Percentiles rank a stretch among this genome's conserved stretches.
Evolutionary conservation across 2,888 invertebrate species (phyloP).

Genomic region (Agrotis segetum): DNA sequence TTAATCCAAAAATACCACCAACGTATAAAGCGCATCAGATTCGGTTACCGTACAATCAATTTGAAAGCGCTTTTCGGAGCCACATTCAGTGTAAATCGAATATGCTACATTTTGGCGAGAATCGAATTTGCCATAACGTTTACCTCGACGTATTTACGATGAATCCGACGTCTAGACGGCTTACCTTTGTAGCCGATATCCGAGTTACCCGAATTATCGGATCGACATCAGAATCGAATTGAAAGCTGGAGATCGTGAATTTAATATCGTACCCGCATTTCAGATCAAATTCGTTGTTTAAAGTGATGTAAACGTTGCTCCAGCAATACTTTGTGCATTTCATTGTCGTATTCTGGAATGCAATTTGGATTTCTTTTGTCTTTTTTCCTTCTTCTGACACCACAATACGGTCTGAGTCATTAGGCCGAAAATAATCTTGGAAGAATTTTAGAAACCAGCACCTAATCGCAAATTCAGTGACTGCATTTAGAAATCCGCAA

Average conservation of each 20-base stretch:
- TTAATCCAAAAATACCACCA: constrained; percentile 11
- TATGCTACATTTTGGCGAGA: constrained; percentile 38
- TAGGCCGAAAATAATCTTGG: neutral
- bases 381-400: neutral
- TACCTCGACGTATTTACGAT: constrained; percentile 49
- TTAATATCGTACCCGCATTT: constrained; percentile 35
- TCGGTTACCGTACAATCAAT: constrained; percentile 30
- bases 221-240: constrained; percentile 35
- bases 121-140: constrained; percentile 56
- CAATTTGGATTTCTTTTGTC: constrained; percentile 9
- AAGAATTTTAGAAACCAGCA: neutral
- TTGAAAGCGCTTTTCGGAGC: constrained; percentile 34
- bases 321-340: constrained; percentile 11
- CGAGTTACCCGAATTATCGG: constrained; percentile 45
- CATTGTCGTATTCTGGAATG: neutral
- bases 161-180: constrained; percentile 50
- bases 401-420: neutral
- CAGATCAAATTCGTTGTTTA: constrained; percentile 15
- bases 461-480: constrained; percentile 13
- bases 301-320: constrained; percentile 1
- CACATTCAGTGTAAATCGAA: constrained; percentile 41
- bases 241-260: constrained; percentile 27
- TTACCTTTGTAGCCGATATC: constrained; percentile 56
- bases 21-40: constrained; percentile 13
- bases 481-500: constrained; percentile 34